phyloP scores from a whole-genome alignment of 2,888 invertebrate species.

The Herminia tarsipennalis region DNA sequence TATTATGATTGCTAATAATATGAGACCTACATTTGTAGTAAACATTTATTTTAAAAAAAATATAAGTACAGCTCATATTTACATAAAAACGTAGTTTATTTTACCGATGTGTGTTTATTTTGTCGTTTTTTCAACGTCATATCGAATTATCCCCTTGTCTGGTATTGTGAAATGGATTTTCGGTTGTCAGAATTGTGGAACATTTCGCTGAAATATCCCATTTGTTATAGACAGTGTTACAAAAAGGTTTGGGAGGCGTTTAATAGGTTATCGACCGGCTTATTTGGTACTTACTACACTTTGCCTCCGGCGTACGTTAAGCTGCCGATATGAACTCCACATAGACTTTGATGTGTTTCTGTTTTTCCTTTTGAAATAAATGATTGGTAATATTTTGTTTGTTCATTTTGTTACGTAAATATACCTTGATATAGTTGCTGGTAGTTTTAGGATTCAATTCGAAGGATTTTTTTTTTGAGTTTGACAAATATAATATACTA shows the following conservation, averaged over 20 bases:
- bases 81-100: slow-evolving; percentile 17
- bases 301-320: slow-evolving; percentile 15
- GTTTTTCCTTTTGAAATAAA: not conserved
- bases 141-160: slow-evolving; percentile 65
- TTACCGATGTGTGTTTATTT: slow-evolving; percentile 37
- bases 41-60: too few relatives aligned
- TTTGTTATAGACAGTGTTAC: slow-evolving; percentile 34
- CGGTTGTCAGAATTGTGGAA: slow-evolving; percentile 49
- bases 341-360: not conserved
- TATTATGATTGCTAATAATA: too few relatives aligned
- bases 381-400: too few relatives aligned
- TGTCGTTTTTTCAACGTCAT: slow-evolving; percentile 47
- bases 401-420: too few relatives aligned
- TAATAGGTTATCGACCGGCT: slow-evolving; percentile 44
- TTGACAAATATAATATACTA: too few relatives aligned
- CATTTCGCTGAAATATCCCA: slow-evolving; percentile 39
- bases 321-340: slow-evolving; percentile 10
- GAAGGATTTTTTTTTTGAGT: too few relatives aligned
- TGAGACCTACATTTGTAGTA: too few relatives aligned
- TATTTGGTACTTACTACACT: slow-evolving; percentile 28
- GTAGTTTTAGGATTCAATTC: too few relatives aligned
- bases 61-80: too few relatives aligned
- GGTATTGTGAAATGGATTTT: slow-evolving; percentile 60
- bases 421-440: too few relatives aligned
- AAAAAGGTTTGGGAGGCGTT: slow-evolving; percentile 40